A percentile compares a stretch with the other conserved stretches of the same genome.
Evolutionary conservation across 2,797 vertebrate genomes (phyloP).

Genomic region (Moxostoma hubbsi): DNA sequence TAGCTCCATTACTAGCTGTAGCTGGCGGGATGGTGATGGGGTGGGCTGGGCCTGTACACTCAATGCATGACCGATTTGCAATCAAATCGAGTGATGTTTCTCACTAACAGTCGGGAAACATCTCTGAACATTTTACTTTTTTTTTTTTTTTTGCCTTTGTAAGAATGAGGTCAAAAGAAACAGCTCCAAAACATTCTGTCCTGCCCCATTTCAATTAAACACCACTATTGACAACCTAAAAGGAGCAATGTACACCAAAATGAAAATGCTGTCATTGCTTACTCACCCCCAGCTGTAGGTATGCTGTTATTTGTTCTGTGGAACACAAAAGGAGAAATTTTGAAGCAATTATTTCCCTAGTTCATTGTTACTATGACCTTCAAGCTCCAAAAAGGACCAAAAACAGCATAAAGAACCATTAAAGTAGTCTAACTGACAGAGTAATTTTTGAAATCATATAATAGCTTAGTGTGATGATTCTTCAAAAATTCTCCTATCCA

Average conservation of each 20-base stretch:
- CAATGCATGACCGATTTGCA: slow-evolving; percentile 28
- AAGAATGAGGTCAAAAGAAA: not conserved
- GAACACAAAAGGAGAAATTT: not conserved
- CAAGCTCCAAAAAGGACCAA: too few species aligned
- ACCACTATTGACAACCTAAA: slow-evolving; percentile 53
- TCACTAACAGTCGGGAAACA: slow-evolving; percentile 36
- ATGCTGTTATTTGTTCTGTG: not conserved
- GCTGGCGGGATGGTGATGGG: slow-evolving; percentile 43
- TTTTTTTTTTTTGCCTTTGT: not conserved
- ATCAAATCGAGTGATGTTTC: slow-evolving; percentile 26
- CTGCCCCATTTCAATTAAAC: slow-evolving; percentile 24
- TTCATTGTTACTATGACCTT: too few species aligned
- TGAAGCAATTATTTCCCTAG: too few species aligned
- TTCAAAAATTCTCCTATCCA: too few species aligned
- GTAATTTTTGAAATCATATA: not conserved
- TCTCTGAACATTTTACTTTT: slow-evolving; percentile 25
- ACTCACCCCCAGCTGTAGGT: too few species aligned
- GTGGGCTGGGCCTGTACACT: not conserved
- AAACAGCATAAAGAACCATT: not conserved
- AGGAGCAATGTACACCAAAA: slow-evolving; percentile 10
- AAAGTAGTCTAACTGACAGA: too few species aligned
- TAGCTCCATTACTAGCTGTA: slow-evolving; percentile 41
- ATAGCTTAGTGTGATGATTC: not conserved
- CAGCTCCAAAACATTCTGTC: not conserved
- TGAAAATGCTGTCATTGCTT: not conserved